phyloP scores from a whole-genome alignment of 1,140 invertebrate genomes.

The Daktulosphaira vitifoliae region DNA sequence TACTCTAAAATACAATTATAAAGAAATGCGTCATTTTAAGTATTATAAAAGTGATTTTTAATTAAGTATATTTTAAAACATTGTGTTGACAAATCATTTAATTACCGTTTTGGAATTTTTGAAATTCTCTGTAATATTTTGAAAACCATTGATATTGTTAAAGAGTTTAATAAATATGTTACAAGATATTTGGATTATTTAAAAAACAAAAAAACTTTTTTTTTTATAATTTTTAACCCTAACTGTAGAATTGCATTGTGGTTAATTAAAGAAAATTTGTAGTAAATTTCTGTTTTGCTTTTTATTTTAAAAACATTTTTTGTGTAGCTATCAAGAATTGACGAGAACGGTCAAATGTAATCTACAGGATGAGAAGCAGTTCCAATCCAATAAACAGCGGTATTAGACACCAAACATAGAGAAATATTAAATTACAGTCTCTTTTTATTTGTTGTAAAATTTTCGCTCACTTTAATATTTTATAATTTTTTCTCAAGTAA shows the following conservation, averaged over 20 bases:
- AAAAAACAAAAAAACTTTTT: too few relatives aligned
- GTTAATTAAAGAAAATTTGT: slow-evolving; percentile 22
- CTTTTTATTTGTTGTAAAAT: slow-evolving; percentile 24
- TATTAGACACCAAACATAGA: slow-evolving; percentile 14
- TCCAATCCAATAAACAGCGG: slow-evolving; percentile 7
- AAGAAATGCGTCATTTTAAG: too few relatives aligned
- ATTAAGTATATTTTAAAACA: too few relatives aligned
- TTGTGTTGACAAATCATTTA: too few relatives aligned
- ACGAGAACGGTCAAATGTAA: slow-evolving; percentile 32
- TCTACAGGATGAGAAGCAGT: background rate
- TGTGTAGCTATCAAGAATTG: slow-evolving; percentile 33
- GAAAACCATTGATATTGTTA: too few relatives aligned
- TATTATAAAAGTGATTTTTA: too few relatives aligned
- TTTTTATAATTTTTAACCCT: too few relatives aligned
- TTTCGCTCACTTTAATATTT: slow-evolving; percentile 10
- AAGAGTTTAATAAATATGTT: too few relatives aligned
- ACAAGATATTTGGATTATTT: too few relatives aligned
- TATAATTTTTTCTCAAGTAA: background rate
- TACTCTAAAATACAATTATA: too few relatives aligned
- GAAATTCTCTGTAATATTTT: too few relatives aligned
- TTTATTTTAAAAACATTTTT: slow-evolving; percentile 13
- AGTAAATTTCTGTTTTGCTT: slow-evolving; percentile 17
- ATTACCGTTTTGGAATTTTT: too few relatives aligned
- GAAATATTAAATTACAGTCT: slow-evolving; percentile 27
- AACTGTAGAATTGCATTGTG: slow-evolving; percentile 27